Evolutionary conservation across 2,113 vertebrate genomes (phyloP).

Genomic region (Hippoglossus stenolepis): DNA sequence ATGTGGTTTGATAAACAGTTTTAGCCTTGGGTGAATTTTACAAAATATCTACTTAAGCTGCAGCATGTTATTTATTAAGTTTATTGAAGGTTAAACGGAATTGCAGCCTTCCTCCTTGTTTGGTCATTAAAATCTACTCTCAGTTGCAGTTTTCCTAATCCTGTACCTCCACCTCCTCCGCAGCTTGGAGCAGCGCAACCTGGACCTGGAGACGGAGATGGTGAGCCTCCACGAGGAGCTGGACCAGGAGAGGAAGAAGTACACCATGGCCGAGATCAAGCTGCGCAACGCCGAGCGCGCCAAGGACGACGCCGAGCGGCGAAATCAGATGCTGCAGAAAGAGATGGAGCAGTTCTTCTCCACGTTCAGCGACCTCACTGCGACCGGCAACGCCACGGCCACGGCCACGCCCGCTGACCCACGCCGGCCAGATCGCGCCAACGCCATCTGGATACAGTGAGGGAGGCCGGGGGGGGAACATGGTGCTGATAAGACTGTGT

Average conservation of each 20-base stretch:
- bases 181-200: constrained; percentile 94
- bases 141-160: not conserved
- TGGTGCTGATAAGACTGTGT: constrained; percentile 1
- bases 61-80: too few species aligned
- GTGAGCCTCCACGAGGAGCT: constrained; percentile 92
- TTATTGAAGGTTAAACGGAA: too few species aligned
- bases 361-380: constrained; percentile 94
- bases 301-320: constrained; percentile 95
- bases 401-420: constrained; percentile 82
- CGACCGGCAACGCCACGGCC: constrained; percentile 78
- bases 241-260: constrained; percentile 98
- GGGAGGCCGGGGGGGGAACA: not conserved
- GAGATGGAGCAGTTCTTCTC: constrained; percentile 99
- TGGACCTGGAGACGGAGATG: constrained; percentile 94
- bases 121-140: not conserved
- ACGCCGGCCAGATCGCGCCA: constrained; percentile 90
- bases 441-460: constrained; percentile 98
- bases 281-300: constrained; percentile 96
- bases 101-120: not conserved
- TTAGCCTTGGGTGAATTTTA: too few species aligned
- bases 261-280: constrained; percentile 99
- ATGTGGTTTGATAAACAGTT: too few species aligned
- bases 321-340: constrained; percentile 97
- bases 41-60: too few species aligned
- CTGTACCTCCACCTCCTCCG: constrained; percentile 4